These are phyloP conservation scores for Copsychus sechellarum DNA, from an alignment of 2,113 vertebrate species.

Conservation along the genomic window DNA sequence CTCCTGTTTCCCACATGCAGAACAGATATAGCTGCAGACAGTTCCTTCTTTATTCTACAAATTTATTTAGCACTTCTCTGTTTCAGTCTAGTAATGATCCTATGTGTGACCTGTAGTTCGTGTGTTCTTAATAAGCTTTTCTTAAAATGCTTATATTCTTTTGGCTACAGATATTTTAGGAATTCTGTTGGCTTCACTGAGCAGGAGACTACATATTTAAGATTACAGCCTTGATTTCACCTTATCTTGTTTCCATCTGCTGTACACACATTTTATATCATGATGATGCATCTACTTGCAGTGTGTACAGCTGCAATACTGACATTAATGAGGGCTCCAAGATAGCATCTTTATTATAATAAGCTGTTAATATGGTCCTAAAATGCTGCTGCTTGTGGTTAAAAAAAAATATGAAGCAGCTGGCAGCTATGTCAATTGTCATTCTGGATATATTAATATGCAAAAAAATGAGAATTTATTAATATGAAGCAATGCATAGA, in stretches of 20 bases:
- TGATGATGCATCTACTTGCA: background rate
- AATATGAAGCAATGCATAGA: background rate
- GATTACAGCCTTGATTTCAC: constrained; percentile 4
- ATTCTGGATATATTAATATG: background rate
- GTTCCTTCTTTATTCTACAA: background rate
- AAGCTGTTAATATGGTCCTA: background rate
- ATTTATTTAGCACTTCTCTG: background rate
- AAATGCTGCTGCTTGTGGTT: background rate
- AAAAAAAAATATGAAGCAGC: background rate
- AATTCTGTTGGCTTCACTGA: background rate
- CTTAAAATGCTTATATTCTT: background rate
- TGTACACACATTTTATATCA: background rate
- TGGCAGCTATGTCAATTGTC: background rate
- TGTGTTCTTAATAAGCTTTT: background rate
- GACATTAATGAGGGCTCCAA: background rate
- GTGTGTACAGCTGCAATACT: constrained; percentile 1
- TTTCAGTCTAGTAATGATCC: background rate
- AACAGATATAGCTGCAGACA: background rate
- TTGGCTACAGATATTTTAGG: background rate
- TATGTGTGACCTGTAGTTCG: background rate
- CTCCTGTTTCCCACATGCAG: background rate
- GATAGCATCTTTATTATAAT: constrained; percentile 40
- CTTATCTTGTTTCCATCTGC: constrained; percentile 5
- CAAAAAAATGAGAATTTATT: background rate
- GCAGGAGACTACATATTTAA: background rate